Evolutionary conservation across 2,113 vertebrate species (phyloP).

Genomic region (Pampusana beccarii): DNA sequence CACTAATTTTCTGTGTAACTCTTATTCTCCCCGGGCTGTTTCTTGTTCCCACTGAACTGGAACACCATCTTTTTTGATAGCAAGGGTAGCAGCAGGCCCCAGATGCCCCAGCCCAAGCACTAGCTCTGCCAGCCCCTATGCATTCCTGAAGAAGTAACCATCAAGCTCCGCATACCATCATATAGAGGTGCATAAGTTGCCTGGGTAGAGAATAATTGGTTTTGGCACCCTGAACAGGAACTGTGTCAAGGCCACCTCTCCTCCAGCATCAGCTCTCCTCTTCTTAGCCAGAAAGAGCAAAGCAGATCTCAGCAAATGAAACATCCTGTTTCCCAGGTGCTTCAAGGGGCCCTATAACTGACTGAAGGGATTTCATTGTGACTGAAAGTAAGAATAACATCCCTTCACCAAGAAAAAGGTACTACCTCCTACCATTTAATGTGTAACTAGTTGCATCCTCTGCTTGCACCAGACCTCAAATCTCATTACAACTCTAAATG

Average conservation of each 20-base stretch:
- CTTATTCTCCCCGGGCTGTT: neutral
- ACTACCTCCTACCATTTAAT: neutral
- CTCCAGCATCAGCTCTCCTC: neutral
- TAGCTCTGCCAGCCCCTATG: neutral
- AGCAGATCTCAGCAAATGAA: neutral
- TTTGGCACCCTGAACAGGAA: neutral
- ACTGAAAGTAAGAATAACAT: neutral
- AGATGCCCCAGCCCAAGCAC: neutral
- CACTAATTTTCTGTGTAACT: neutral
- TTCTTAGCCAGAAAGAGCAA: neutral
- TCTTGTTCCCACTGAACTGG: neutral
- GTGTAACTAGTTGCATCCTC: neutral
- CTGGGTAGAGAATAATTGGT: neutral
- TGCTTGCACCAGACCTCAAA: neutral
- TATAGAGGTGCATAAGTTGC: neutral
- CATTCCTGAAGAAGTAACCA: neutral
- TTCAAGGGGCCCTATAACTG: neutral
- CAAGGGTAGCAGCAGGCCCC: neutral
- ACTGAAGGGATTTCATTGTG: neutral
- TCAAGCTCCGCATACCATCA: neutral
- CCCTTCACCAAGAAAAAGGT: neutral
- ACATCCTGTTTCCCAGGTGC: neutral
- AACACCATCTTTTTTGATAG: neutral
- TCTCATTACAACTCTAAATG: neutral
- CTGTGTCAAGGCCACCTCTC: neutral